phyloP scores from a whole-genome alignment of 2,797 vertebrate genomes.

The Rhynchonycteris naso region DNA sequence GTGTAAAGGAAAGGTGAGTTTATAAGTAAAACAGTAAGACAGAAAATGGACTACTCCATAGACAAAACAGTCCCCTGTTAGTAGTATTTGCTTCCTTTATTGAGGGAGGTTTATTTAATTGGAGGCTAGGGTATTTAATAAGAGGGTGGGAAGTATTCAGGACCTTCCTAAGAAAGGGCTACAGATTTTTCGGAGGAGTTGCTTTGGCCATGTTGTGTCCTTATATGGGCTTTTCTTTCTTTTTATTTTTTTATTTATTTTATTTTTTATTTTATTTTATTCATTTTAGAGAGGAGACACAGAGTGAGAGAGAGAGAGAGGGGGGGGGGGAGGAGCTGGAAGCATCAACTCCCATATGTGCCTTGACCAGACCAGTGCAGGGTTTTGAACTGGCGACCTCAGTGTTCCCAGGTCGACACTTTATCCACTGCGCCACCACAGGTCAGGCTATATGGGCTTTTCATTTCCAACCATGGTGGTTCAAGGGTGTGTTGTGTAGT shows the following conservation, averaged over 20 bases:
- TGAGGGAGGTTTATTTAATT: neutral
- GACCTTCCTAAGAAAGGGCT: neutral
- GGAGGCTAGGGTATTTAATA: neutral
- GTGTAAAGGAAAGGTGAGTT: neutral
- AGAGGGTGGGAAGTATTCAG: neutral
- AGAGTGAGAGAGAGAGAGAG: no score
- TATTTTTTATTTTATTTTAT: no score
- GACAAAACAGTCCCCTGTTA: neutral
- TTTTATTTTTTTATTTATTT: no score
- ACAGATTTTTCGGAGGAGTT: neutral
- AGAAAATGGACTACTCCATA: neutral
- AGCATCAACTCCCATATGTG: no score
- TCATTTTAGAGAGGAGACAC: no score
- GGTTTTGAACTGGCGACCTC: no score
- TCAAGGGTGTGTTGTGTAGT: neutral
- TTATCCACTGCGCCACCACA: no score
- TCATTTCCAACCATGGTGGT: neutral
- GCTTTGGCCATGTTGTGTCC: neutral
- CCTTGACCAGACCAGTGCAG: no score
- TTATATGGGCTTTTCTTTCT: neutral
- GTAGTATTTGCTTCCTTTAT: neutral
- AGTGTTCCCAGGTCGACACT: no score
- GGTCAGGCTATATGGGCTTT: neutral
- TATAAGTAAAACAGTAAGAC: neutral
- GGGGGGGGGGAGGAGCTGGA: no score